Evolutionary conservation across 2,888 invertebrate genomes (phyloP).

Genomic region (Molorchus minor): DNA sequence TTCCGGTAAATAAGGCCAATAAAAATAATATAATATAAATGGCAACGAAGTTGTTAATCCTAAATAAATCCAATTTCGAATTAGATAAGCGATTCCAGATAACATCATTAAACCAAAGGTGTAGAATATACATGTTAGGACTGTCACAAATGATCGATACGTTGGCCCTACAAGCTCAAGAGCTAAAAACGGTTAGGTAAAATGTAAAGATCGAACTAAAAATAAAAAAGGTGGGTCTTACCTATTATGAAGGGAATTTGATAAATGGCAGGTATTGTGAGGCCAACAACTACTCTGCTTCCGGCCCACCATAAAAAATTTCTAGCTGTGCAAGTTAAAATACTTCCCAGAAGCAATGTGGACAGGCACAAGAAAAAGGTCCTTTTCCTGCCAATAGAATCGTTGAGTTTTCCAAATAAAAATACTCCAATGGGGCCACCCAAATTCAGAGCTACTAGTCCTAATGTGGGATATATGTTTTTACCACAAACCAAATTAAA

Average conservation of each 20-base stretch:
- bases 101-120: slow-evolving; percentile 86
- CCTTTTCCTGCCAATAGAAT: slow-evolving; percentile 84
- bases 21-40: slow-evolving; percentile 83
- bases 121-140: slow-evolving; percentile 91
- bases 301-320: slow-evolving; percentile 86
- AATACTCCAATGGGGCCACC: slow-evolving; percentile 93
- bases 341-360: slow-evolving; percentile 81
- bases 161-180: slow-evolving; percentile 91
- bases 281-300: slow-evolving; percentile 84
- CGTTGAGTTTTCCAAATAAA: slow-evolving; percentile 85
- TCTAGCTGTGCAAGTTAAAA: slow-evolving; percentile 80
- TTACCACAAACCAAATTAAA: slow-evolving; percentile 89
- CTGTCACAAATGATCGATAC: slow-evolving; percentile 90
- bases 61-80: slow-evolving; percentile 84
- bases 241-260: slow-evolving; percentile 96
- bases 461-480: slow-evolving; percentile 87
- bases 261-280: slow-evolving; percentile 91
- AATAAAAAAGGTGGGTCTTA: slow-evolving; percentile 64
- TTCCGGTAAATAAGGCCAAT: slow-evolving; percentile 88
- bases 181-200: slow-evolving; percentile 68
- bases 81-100: slow-evolving; percentile 83
- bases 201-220: too few species aligned
- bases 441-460: slow-evolving; percentile 84
- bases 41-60: slow-evolving; percentile 85
- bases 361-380: slow-evolving; percentile 88